phyloP scores from a whole-genome alignment of 2,888 invertebrate species.

The Lasioglossum zephyrum region DNA sequence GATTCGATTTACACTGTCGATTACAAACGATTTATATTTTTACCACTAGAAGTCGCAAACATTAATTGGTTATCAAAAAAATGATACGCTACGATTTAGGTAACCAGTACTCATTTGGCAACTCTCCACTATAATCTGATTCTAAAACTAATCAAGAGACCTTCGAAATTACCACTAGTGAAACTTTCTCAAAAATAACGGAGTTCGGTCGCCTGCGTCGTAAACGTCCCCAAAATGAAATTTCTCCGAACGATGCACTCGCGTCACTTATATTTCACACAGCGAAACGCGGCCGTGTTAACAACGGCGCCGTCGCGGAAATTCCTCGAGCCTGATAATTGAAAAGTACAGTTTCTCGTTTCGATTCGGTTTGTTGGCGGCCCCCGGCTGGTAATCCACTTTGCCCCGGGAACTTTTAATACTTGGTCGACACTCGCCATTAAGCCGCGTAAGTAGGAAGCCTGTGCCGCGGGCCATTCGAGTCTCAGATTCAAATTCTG shows the following conservation, averaged over 20 bases:
- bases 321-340: neutral
- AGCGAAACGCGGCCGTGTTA: neutral
- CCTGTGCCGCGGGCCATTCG: slow-evolving; percentile 13
- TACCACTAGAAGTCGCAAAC: too few species aligned
- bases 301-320: neutral
- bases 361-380: slow-evolving; percentile 1
- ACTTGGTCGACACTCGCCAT: slow-evolving; percentile 15
- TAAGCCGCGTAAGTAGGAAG: slow-evolving; percentile 40
- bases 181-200: neutral
- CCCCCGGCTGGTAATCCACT: slow-evolving; percentile 24
- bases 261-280: neutral
- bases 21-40: too few species aligned
- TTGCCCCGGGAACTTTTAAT: slow-evolving; percentile 46
- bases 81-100: too few species aligned
- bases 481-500: slow-evolving; percentile 32
- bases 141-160: neutral
- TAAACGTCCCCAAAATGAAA: neutral
- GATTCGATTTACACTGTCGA: too few species aligned
- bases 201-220: neutral
- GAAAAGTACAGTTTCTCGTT: slow-evolving; percentile 3
- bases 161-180: neutral
- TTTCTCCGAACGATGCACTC: neutral
- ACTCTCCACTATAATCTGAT: too few species aligned
- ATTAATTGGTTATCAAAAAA: too few species aligned
- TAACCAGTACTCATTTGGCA: too few species aligned